A percentile compares a stretch with the other conserved stretches of the same genome.
Conservation (phyloP, 2,888 invertebrate genomes). For the Spodoptera exigua region DNA sequence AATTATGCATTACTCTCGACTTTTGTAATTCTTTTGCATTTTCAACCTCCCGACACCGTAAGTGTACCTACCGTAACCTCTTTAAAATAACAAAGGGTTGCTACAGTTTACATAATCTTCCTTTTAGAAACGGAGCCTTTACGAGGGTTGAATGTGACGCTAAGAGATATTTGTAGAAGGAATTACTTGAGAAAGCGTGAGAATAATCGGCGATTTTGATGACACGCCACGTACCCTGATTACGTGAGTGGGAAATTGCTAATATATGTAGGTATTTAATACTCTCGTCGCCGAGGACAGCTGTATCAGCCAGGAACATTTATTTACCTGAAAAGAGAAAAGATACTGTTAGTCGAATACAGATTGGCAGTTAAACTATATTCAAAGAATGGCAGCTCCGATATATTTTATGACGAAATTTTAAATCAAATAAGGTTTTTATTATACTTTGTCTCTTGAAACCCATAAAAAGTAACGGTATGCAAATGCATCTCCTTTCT, state of each 20-base stretch:
- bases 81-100: slow-evolving; percentile 69
- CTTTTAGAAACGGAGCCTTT: slow-evolving; percentile 43
- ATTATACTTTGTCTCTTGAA: slow-evolving; percentile 10
- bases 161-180: slow-evolving; percentile 51
- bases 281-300: background rate
- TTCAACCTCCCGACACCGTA: slow-evolving; percentile 13
- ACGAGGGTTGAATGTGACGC: slow-evolving; percentile 49
- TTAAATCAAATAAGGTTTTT: slow-evolving; percentile 15
- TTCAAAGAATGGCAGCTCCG: slow-evolving; percentile 14
- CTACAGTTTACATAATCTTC: slow-evolving; percentile 61
- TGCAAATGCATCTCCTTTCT: slow-evolving; percentile 30
- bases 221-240: slow-evolving; percentile 51
- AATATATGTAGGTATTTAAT: slow-evolving; percentile 5
- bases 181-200: slow-evolving; percentile 48
- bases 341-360: slow-evolving; percentile 16
- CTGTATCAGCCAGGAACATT: background rate
- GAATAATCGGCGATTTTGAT: slow-evolving; percentile 53
- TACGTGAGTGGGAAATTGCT: slow-evolving; percentile 26
- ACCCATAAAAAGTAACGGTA: slow-evolving; percentile 53
- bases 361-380: background rate
- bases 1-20: too few relatives aligned
- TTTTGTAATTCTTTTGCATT: slow-evolving; percentile 5
- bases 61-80: slow-evolving; percentile 46
- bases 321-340: slow-evolving; percentile 57
- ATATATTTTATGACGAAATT: slow-evolving; percentile 20